Evolutionary conservation across 2,797 vertebrate species (phyloP), one percentile per base, ranked within the genome.

Genomic region (Pantherophis alleghaniensis): DNA sequence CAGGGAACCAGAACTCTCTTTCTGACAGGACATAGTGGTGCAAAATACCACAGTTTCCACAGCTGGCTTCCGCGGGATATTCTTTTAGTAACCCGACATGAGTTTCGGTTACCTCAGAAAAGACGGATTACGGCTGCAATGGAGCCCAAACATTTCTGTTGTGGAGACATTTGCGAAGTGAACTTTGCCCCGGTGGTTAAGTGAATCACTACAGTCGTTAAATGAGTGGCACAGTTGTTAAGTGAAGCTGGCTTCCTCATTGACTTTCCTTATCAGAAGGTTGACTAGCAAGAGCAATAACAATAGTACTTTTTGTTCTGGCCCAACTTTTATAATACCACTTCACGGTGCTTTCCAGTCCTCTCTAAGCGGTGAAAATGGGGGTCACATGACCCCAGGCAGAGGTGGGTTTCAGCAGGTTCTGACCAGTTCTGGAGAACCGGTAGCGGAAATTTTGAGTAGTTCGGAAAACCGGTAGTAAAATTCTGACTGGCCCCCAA

Each of bases 61-160:
- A 94, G 92, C 53, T 42, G 32, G 92, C 42, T 60, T 18, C 60
- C 56, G 92, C 0, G 0, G 87, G 37, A 61, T 74, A 79, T 63
- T 87, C 89, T 88, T 14, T 87, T 57, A 22, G 61, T 94, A 86
- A 93, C 91, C 95, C 0, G 16, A 12, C 87, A 92, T 37, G 93
- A 55, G 11, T 53, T 63, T 69, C 47, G 87, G 88, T 83, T 51
- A 51, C 66, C n/a, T 69, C 63, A n/a, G 63, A 69, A 69, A 69
- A 69, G 28, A 32, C 2, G 5, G 12, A 16, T 14, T 5, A n/a
- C 4, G 2, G 12, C 63, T 0, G 0, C 63, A 32, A 0, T 69
- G 28, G 5, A n/a, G 28, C 5, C 28, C 63, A 14, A 14, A 28
- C 5, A 6, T 69, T n/a, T 69, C 28, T 69, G 28, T 69, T 2